These are phyloP conservation scores for Cuniculus paca DNA, from an alignment of 2,797 vertebrate species.

Conservation along the genomic window DNA sequence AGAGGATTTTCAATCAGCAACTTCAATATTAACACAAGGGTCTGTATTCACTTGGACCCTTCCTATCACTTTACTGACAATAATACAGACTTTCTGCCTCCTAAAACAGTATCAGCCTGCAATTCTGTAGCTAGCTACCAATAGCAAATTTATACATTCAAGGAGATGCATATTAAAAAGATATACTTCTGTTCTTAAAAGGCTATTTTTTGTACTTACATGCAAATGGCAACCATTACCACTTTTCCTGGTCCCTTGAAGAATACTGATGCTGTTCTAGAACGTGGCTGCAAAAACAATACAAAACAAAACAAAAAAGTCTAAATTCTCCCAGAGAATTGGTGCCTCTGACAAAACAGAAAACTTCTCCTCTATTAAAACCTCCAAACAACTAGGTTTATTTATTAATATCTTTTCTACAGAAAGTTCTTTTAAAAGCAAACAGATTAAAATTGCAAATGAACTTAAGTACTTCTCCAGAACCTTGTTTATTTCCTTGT, in stretches of 20 bases:
- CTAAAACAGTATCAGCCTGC: slow-evolving; percentile 23
- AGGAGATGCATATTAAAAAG: slow-evolving; percentile 36
- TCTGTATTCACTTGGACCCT: neutral
- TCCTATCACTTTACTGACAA: neutral
- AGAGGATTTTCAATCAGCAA: slow-evolving; percentile 53
- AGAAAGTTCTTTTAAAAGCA: slow-evolving; percentile 37
- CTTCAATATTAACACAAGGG: slow-evolving; percentile 1
- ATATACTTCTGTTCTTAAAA: slow-evolving; percentile 15
- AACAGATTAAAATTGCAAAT: slow-evolving; percentile 1
- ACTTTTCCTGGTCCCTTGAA: slow-evolving; percentile 98
- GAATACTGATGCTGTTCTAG: slow-evolving; percentile 93
- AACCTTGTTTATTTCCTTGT: slow-evolving; percentile 5
- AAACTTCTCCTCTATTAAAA: slow-evolving; percentile 11
- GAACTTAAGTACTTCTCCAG: neutral
- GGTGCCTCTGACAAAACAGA: neutral
- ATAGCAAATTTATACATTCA: slow-evolving; percentile 35
- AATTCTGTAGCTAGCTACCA: neutral
- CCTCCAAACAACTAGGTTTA: neutral
- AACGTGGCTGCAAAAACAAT: slow-evolving; percentile 92
- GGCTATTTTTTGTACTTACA: slow-evolving; percentile 92
- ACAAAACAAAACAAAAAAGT: slow-evolving; percentile 43
- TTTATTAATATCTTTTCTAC: slow-evolving; percentile 31
- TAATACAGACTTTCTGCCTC: slow-evolving; percentile 2
- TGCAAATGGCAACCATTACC: slow-evolving; percentile 99
- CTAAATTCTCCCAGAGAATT: neutral